Evolutionary conservation across 2,113 vertebrate species (phyloP).

Genomic region (Propithecus coquereli): DNA sequence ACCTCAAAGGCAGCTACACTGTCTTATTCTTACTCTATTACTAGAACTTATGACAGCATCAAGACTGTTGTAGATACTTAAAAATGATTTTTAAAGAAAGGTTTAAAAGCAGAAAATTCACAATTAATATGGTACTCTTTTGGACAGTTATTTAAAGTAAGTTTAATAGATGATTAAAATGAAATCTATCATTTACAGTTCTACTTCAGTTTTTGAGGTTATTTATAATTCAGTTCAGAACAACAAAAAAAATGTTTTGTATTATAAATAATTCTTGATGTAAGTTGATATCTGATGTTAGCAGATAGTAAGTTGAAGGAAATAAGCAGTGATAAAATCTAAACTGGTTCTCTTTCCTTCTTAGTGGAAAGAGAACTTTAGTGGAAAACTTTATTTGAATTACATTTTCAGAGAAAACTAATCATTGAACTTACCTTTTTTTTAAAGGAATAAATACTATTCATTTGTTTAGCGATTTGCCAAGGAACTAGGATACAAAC

Average conservation of each 20-base stretch:
- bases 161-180: not conserved
- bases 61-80: not conserved
- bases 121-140: not conserved
- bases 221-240: not conserved
- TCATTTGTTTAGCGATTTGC: not conserved
- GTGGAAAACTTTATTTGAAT: not conserved
- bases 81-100: not conserved
- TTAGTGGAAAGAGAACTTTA: not conserved
- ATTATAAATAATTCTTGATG: not conserved
- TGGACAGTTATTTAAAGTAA: not conserved
- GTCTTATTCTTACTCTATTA: not conserved
- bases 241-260: not conserved
- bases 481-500: not conserved
- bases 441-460: not conserved
- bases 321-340: not conserved
- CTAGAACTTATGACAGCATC: not conserved
- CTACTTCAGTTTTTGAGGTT: not conserved
- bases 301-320: not conserved
- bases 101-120: not conserved
- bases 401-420: not conserved
- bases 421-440: not conserved
- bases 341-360: not conserved
- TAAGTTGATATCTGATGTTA: not conserved
- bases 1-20: not conserved
- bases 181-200: not conserved